Conservation (phyloP, 2,888 invertebrate species). For the Scelioninae gen. 1 region DNA sequence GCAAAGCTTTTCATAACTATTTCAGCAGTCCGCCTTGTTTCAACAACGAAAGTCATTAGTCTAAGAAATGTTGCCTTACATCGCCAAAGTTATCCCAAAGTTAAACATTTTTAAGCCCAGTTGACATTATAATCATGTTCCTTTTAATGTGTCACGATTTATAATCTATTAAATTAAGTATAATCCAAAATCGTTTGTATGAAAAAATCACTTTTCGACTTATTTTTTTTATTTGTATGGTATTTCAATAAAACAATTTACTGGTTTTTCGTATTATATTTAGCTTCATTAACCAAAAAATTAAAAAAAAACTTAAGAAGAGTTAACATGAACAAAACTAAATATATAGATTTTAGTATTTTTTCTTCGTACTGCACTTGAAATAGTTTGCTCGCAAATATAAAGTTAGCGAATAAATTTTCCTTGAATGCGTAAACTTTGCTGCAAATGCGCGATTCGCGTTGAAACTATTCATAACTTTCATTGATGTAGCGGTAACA, state of each 20-base stretch:
- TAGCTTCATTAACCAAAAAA: too few relatives aligned
- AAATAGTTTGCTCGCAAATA: slow-evolving; percentile 26
- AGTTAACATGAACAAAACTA: not conserved
- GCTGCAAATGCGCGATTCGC: not conserved
- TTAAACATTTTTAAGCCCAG: slow-evolving; percentile 47
- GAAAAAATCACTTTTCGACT: too few relatives aligned
- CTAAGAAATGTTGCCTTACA: slow-evolving; percentile 30
- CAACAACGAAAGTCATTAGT: slow-evolving; percentile 22
- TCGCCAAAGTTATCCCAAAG: slow-evolving; percentile 35
- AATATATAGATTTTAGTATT: not conserved
- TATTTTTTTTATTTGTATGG: too few relatives aligned
- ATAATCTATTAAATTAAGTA: too few relatives aligned
- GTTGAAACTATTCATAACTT: slow-evolving; percentile 27
- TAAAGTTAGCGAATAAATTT: slow-evolving; percentile 40
- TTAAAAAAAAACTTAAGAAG: too few relatives aligned
- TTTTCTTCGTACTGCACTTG: slow-evolving; percentile 18
- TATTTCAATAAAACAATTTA: too few relatives aligned
- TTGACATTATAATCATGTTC: slow-evolving; percentile 38
- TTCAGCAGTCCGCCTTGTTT: slow-evolving; percentile 3
- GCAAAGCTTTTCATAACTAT: slow-evolving; percentile 31
- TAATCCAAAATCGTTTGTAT: too few relatives aligned
- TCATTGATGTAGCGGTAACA: slow-evolving; percentile 18
- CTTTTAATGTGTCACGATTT: not conserved
- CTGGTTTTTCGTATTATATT: too few relatives aligned
- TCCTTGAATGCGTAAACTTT: slow-evolving; percentile 29